phyloP scores from a whole-genome alignment of 2,797 vertebrate species.

The Megalops cyprinoides region DNA sequence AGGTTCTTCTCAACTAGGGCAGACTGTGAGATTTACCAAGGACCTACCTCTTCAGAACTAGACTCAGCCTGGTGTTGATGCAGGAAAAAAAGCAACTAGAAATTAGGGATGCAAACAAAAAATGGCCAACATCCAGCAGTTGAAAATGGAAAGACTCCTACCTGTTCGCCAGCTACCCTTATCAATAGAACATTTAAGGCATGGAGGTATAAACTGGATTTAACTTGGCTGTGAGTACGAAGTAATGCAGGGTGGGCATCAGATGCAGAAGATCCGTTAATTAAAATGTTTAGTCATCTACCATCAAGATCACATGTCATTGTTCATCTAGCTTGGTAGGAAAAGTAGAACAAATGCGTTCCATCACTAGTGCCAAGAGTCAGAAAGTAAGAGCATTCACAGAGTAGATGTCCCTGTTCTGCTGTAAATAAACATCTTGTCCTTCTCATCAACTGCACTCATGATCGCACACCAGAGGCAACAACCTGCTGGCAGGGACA shows the following conservation, averaged over 20 bases:
- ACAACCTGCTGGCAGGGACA: slow-evolving; percentile 18
- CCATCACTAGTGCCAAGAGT: too few relatives aligned
- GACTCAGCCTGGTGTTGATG: background rate
- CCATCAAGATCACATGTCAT: background rate
- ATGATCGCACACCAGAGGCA: too few relatives aligned
- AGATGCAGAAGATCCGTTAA: background rate
- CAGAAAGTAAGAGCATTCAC: background rate
- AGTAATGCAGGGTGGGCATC: background rate
- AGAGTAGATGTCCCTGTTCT: too few relatives aligned
- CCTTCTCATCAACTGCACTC: slow-evolving; percentile 9
- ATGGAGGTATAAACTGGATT: background rate
- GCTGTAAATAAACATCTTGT: slow-evolving; percentile 6
- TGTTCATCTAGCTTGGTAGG: background rate
- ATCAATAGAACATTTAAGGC: background rate
- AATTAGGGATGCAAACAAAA: background rate
- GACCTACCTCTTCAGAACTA: background rate
- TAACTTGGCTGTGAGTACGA: background rate
- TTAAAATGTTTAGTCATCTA: background rate
- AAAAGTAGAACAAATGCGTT: background rate
- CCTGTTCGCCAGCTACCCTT: background rate
- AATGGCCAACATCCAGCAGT: background rate
- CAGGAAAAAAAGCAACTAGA: background rate
- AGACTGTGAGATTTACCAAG: too few relatives aligned
- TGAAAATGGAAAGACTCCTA: background rate
- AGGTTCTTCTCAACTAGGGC: background rate